Conservation (phyloP, 1,140 invertebrate genomes). For the Eubasilissa regina region DNA sequence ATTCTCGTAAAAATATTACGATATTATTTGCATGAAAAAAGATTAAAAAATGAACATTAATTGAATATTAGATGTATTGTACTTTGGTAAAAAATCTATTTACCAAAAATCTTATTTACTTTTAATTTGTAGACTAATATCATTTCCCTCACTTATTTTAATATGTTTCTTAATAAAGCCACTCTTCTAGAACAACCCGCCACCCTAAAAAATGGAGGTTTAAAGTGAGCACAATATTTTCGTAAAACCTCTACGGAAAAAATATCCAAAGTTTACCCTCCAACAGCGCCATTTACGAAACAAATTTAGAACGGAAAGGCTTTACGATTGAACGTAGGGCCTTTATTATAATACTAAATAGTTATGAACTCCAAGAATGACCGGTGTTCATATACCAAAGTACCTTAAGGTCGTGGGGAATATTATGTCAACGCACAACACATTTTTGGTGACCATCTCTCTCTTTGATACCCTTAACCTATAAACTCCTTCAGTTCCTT, state of each 20-base stretch:
- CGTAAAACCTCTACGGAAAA: not conserved
- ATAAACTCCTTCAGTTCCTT: no score
- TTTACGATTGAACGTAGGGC: not conserved
- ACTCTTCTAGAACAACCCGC: not conserved
- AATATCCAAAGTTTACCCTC: conserved; percentile 23
- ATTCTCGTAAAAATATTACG: no score
- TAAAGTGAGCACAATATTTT: conserved; percentile 23
- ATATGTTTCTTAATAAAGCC: not conserved
- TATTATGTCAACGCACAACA: not conserved
- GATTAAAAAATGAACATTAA: no score
- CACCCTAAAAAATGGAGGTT: not conserved
- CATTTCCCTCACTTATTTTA: not conserved
- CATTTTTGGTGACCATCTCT: no score
- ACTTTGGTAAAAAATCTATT: no score
- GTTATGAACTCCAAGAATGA: conserved; percentile 8
- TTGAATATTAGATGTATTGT: no score
- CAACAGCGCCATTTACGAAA: conserved; percentile 22
- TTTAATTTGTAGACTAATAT: not conserved
- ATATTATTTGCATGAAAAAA: no score
- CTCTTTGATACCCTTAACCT: no score
- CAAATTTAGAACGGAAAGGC: conserved; percentile 31
- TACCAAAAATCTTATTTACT: not conserved
- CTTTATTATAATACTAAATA: conserved; percentile 27
- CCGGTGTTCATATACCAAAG: no score
- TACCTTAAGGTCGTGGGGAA: not conserved